phyloP scores from a whole-genome alignment of 1,140 invertebrate genomes.

The Drosophila lini region DNA sequence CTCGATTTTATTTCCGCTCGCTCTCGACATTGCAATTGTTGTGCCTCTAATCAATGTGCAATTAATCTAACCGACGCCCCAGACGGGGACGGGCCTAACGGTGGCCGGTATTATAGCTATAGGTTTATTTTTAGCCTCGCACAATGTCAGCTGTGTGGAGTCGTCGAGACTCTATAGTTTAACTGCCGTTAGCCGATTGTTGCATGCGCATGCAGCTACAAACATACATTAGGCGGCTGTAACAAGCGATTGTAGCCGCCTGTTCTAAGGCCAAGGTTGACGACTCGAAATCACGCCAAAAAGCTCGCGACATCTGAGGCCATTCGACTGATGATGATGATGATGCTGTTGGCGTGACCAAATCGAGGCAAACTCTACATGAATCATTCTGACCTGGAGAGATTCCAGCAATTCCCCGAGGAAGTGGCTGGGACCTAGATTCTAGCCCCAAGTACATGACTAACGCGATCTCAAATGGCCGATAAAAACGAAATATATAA shows the following conservation, averaged over 20 bases:
- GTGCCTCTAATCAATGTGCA: conserved; percentile 70
- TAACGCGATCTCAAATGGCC: conserved; percentile 23
- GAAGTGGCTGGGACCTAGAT: conserved; percentile 31
- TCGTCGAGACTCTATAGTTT: conserved; percentile 37
- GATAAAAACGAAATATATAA: conserved; percentile 37
- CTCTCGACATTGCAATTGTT: conserved; percentile 62
- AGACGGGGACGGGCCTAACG: conserved; percentile 65
- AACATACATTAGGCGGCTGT: conserved; percentile 14
- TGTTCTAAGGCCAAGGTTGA: conserved; percentile 73
- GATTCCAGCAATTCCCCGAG: conserved; percentile 45
- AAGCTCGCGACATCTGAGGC: conserved; percentile 71
- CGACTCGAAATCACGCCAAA: conserved; percentile 65
- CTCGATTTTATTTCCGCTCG: conserved; percentile 62
- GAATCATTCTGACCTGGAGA: conserved; percentile 11
- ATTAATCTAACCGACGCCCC: conserved; percentile 73
- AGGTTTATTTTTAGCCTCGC: conserved; percentile 70
- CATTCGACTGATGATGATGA: conserved; percentile 43
- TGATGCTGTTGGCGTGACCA: conserved; percentile 62
- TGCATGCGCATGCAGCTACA: conserved; percentile 37
- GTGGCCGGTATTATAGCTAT: conserved; percentile 46
- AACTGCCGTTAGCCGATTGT: conserved; percentile 65
- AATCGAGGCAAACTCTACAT: conserved; percentile 59
- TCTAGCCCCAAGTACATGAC: conserved; percentile 5
- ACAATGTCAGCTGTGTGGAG: conserved; percentile 61
- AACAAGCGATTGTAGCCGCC: conserved; percentile 26